A percentile compares a stretch with the other conserved stretches of the same genome.
These are phyloP conservation scores for Prietella phreatophila DNA, from an alignment of 2,113 vertebrate genomes.

Conservation along the genomic window DNA sequence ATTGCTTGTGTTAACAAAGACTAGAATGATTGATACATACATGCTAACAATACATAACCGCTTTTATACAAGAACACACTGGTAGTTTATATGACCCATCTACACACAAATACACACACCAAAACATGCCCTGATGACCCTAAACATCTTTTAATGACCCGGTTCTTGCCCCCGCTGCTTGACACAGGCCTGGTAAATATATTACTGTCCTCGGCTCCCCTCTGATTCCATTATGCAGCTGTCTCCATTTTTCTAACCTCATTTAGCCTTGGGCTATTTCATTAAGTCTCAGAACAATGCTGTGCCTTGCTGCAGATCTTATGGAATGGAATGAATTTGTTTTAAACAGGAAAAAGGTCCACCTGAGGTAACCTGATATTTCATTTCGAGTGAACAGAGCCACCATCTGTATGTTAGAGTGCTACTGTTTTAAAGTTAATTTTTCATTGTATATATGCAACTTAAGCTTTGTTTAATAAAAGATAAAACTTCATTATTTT, in stretches of 20 bases:
- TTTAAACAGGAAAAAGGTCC: conserved; percentile 19
- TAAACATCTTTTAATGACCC: conserved; percentile 35
- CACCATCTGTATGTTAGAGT: not conserved
- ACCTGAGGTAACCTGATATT: conserved; percentile 6
- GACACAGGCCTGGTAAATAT: conserved; percentile 33
- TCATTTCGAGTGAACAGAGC: not conserved
- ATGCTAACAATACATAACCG: not conserved
- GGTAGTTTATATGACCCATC: not conserved
- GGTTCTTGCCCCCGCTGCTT: conserved; percentile 11
- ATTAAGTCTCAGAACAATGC: conserved; percentile 32
- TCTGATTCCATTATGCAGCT: conserved; percentile 44
- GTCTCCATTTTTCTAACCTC: conserved; percentile 41
- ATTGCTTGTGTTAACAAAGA: not conserved
- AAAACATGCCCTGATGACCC: conserved; percentile 12
- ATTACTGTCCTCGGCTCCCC: conserved; percentile 33
- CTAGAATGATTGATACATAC: not conserved
- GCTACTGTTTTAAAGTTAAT: not conserved
- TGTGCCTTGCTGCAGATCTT: conserved; percentile 18
- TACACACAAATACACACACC: not conserved
- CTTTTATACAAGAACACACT: not conserved
- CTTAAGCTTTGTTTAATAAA: not conserved
- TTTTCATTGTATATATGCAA: not conserved
- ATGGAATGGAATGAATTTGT: conserved; percentile 19
- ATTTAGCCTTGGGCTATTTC: conserved; percentile 36
- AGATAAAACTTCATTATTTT: not conserved